Base-by-base conservation (phyloP, 2,797 vertebrate species). In the Vipera latastei region DNA sequence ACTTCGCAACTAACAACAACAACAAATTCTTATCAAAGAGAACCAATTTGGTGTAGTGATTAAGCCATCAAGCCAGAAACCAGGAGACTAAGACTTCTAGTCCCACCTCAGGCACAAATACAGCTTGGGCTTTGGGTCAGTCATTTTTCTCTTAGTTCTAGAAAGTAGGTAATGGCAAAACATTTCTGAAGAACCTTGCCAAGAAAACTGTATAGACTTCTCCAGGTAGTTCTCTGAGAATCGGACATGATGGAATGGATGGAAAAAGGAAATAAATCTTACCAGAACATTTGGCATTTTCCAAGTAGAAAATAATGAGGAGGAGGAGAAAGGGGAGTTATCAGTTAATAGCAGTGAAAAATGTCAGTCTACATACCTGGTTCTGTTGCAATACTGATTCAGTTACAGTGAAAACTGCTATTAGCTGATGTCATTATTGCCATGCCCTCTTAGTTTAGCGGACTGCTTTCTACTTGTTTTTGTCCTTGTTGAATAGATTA, bases 21-120 rank as follows among this genome's bases (percentile, higher is more conserved):
- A n/a, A n/a, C n/a, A n/a, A n/a, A 92, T 88, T 92, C 20, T 85
- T 88, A 86, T 13, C 51, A 91, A 93, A 93, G 69, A 38, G 14
- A 38, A 73, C 16, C n/a, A 20, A n/a, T 18, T 18, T 73, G 16
- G 16, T 38, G 14, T 73, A 8, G 69, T 38, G 69, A 16, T 73
- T 73, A 73, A 38, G 69, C 16, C 32, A 73, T 73, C 65, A 73
- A 73, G 7, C 6, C 6, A 38, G 16, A 69, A 73, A 73, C 1
- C n/a, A 38, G 69, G 69, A 38, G n/a, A 69, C 2, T 69, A 6
- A 38, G 3, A 38, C 1, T 73, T 38, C 65, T 6, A 38, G 14
- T 8, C 65, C 32, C 3, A 73, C 6, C 6, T 73, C 38, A 73
- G 65, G 16, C 65, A 73, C 65, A 73, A 73, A 18, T 32, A 2